Percentiles rank a stretch among this genome's conserved stretches.
Evolutionary conservation across 2,113 vertebrate genomes (phyloP).

Genomic region (Mola mola): DNA sequence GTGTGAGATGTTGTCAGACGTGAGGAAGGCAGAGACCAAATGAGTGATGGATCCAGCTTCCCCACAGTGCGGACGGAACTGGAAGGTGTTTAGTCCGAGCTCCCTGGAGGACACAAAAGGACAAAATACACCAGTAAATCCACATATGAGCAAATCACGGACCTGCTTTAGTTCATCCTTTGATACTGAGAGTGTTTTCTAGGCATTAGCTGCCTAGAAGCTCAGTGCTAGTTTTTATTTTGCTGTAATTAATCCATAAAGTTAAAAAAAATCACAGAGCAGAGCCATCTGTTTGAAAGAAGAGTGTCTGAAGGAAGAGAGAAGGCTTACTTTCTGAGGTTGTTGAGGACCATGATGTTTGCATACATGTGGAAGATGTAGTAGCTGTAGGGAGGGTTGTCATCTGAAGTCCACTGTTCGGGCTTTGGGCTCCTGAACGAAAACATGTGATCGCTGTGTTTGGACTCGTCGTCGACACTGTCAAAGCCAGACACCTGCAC

Average conservation of each 20-base stretch:
- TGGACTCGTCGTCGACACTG: conserved; percentile 96
- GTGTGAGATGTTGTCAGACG: conserved; percentile 94
- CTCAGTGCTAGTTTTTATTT: too few relatives aligned
- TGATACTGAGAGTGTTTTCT: too few relatives aligned
- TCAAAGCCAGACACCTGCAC: conserved; percentile 94
- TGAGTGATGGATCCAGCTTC: conserved; percentile 95
- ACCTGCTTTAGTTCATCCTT: too few relatives aligned
- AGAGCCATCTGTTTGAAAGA: neutral
- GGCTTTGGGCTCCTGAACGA: conserved; percentile 92
- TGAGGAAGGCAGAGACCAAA: conserved; percentile 91
- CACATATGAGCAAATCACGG: too few relatives aligned
- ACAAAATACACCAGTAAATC: neutral
- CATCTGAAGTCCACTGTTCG: conserved; percentile 86
- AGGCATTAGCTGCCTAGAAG: too few relatives aligned
- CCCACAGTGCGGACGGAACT: conserved; percentile 93
- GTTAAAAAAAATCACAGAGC: too few relatives aligned
- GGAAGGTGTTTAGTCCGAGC: conserved; percentile 90
- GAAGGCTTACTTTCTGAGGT: conserved; percentile 87
- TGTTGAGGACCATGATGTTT: conserved; percentile 97
- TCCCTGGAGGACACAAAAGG: conserved; percentile 78
- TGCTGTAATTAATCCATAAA: too few relatives aligned
- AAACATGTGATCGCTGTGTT: conserved; percentile 94
- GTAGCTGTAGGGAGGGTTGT: conserved; percentile 94
- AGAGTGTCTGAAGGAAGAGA: neutral
- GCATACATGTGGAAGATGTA: conserved; percentile 95